Evolutionary conservation across 2,797 vertebrate species (phyloP), one percentile per base, ranked within the genome.

Genomic region (Paratrypauchen microcephalus): DNA sequence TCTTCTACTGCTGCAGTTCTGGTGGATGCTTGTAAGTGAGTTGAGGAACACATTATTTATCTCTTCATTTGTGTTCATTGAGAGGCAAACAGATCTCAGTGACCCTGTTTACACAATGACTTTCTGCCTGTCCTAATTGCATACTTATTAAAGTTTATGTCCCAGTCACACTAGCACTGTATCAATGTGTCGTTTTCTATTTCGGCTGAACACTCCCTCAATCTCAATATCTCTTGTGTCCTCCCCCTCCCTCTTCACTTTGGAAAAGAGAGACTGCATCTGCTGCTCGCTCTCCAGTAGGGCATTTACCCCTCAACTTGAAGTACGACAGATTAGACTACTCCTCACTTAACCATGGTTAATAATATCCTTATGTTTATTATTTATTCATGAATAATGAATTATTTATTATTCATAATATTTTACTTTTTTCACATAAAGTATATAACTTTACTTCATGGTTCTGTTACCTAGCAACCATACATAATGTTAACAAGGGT

Each of bases 121-220:
- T 88, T 78, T 81, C 64, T 68, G 65, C 56, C 73, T 75, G 81
- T 79, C 80, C 80, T 80, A 87, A 72, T 91, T 87, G 82, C 74
- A 82, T 72, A 83, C 62, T 80, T 72, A 19, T 36, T 36, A 1
- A 57, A 76, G 70, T 82, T 80, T 75, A 68, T 79, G 68, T 84
- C 73, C 69, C 77, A 68, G 70, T 73, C 81, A 85, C 76, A 74
- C 70, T 77, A 48, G 66, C 77, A 24, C 81, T 74, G 70, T 69
- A 80, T 83, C 71, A 69, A 12, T 76, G 77, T 74, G 80, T 75
- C 71, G 69, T 80, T 81, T 87, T 86, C 71, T 80, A 73, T 83
- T 85, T 80, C 75, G 71, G 71, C 66, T 76, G 69, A 81, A 78
- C 78, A 72, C 77, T 78, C 77, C 72, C 73, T 71, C 69, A 72